Conservation (phyloP, 2,797 vertebrate genomes). For the Scolopax rusticola region DNA sequence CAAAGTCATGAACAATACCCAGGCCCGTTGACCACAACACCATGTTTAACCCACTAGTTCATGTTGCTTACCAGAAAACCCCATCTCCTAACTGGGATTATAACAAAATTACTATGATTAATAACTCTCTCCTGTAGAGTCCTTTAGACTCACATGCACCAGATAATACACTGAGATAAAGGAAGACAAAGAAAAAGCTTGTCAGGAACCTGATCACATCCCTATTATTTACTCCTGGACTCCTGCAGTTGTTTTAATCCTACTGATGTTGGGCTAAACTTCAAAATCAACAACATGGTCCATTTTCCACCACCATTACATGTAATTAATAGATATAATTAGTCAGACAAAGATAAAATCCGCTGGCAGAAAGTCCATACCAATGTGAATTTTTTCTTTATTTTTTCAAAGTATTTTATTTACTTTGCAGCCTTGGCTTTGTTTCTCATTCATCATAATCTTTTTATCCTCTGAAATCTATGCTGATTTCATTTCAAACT, state of each 20-base stretch:
- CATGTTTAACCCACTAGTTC: background rate
- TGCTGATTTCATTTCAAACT: constrained; percentile 14
- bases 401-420: constrained; percentile 6
- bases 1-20: too few species aligned
- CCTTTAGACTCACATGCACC: background rate
- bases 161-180: background rate
- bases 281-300: background rate
- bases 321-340: background rate
- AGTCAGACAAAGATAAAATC: constrained; percentile 12
- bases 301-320: background rate
- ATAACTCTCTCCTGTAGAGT: background rate
- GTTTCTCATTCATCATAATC: constrained; percentile 37
- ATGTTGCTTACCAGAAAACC: background rate
- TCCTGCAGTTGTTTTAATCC: background rate
- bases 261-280: background rate
- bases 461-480: constrained; percentile 24
- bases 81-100: background rate
- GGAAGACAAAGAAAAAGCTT: background rate
- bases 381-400: background rate
- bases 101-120: fast-evolving
- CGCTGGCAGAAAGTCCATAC: background rate
- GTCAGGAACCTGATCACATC: background rate
- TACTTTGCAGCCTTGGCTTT: background rate
- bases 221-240: background rate
- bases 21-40: fast-evolving